phyloP scores from a whole-genome alignment of 2,113 vertebrate species.

The Nibea coibor region DNA sequence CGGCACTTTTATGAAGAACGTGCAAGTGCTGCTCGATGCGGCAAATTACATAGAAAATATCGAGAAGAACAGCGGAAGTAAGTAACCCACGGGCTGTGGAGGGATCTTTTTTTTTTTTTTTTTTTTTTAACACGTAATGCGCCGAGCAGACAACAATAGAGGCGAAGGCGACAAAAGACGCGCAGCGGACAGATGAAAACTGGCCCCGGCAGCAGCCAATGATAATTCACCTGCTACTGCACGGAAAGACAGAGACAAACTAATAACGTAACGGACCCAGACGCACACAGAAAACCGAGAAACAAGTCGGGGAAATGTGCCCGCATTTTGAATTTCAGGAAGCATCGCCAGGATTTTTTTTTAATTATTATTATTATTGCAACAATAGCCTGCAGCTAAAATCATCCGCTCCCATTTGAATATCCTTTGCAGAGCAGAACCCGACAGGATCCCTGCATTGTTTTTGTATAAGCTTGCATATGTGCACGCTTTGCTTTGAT shows the following conservation, averaged over 20 bases:
- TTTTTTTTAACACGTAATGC: conserved; percentile 65
- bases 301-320: not conserved
- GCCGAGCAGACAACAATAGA: conserved; percentile 84
- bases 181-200: conserved; percentile 64
- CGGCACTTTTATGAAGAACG: conserved; percentile 94
- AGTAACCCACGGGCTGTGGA: conserved; percentile 77
- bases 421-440: not conserved
- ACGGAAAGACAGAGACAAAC: not conserved
- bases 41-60: conserved; percentile 92
- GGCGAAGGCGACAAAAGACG: conserved; percentile 80
- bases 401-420: conserved; percentile 31
- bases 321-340: not conserved
- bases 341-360: conserved; percentile 2
- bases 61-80: conserved; percentile 95
- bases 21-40: conserved; percentile 93
- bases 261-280: not conserved
- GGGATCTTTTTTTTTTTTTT: conserved; percentile 18
- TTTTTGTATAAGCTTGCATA: not conserved
- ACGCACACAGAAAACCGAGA: not conserved
- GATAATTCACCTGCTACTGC: conserved; percentile 58
- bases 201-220: conserved; percentile 33
- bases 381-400: conserved; percentile 52
- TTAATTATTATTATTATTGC: conserved; percentile 1
- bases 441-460: not conserved
- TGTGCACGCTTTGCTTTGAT: conserved; percentile 6